Percentiles rank a stretch among this genome's conserved stretches.
These are phyloP conservation scores for Physella acuta DNA, from an alignment of 1,140 invertebrate genomes.

Conservation along the genomic window DNA sequence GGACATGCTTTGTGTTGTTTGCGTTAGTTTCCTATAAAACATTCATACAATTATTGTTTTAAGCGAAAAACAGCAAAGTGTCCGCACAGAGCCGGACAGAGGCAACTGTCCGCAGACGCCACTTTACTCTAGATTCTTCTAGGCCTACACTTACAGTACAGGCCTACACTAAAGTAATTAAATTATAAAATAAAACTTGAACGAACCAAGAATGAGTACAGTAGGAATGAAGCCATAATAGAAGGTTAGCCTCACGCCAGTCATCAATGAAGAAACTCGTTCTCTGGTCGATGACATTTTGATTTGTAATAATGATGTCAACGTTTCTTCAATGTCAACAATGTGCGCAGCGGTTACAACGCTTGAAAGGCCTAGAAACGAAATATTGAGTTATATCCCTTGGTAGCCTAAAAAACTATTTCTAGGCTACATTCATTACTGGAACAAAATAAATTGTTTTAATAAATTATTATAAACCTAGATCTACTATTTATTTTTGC, in stretches of 20 bases:
- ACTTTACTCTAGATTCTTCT: no score
- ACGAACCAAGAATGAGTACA: conserved; percentile 12
- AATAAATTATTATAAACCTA: neutral
- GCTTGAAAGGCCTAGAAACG: no score
- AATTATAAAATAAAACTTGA: neutral
- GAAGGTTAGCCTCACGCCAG: neutral
- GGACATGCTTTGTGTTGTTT: no score
- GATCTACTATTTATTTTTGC: neutral
- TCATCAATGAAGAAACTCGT: neutral
- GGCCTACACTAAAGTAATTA: neutral
- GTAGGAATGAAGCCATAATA: conserved; percentile 25
- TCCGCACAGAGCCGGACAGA: no score
- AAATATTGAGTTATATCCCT: no score
- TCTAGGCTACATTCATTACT: neutral
- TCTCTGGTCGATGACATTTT: conserved; percentile 3
- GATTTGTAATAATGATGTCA: neutral
- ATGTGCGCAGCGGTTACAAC: no score
- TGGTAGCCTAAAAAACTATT: neutral
- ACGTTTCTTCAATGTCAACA: no score
- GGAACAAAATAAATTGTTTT: neutral
- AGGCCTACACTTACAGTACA: no score
- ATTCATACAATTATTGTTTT: no score
- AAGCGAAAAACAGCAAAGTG: no score
- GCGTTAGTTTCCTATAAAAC: no score
- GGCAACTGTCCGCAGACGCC: no score